These are phyloP conservation scores for Fragum whitleyi DNA, from an alignment of 2,888 invertebrate genomes.

Conservation along the genomic window DNA sequence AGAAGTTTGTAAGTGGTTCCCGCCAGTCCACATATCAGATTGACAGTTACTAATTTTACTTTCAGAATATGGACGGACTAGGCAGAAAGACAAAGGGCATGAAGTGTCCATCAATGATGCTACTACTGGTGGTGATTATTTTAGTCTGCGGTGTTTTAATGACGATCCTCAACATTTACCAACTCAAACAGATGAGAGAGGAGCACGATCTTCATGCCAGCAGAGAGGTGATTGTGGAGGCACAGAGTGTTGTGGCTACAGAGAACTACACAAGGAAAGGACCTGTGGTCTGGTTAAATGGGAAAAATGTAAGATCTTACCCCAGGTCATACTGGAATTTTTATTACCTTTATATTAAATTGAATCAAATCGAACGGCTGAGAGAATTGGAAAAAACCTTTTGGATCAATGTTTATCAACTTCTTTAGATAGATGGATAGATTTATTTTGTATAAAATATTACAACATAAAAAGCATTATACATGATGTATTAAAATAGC, in stretches of 20 bases:
- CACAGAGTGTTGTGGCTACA: conserved; percentile 47
- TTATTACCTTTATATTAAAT: not conserved
- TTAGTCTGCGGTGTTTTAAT: conserved; percentile 77
- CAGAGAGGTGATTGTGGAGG: conserved; percentile 59
- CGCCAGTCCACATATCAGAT: too few species aligned
- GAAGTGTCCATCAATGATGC: conserved; percentile 19
- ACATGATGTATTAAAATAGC: too few species aligned
- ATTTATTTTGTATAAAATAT: too few species aligned
- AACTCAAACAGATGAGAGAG: conserved; percentile 80
- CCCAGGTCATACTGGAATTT: too few species aligned
- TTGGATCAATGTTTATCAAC: too few species aligned
- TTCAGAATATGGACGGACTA: conserved; percentile 9
- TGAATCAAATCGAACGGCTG: too few species aligned
- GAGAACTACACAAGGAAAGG: conserved; percentile 55
- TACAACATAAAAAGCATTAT: too few species aligned
- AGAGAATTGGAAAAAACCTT: too few species aligned
- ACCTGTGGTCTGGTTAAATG: conserved; percentile 75
- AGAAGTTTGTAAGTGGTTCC: too few species aligned
- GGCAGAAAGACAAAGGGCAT: conserved; percentile 9
- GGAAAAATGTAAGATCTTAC: conserved; percentile 69
- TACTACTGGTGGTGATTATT: conserved; percentile 67
- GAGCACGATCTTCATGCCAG: conserved; percentile 69
- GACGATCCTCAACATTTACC: conserved; percentile 80
- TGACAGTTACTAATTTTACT: not conserved
- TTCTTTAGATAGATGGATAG: too few species aligned